phyloP scores from a whole-genome alignment of 2,113 vertebrate genomes.

The Gorsachius goisagi region DNA sequence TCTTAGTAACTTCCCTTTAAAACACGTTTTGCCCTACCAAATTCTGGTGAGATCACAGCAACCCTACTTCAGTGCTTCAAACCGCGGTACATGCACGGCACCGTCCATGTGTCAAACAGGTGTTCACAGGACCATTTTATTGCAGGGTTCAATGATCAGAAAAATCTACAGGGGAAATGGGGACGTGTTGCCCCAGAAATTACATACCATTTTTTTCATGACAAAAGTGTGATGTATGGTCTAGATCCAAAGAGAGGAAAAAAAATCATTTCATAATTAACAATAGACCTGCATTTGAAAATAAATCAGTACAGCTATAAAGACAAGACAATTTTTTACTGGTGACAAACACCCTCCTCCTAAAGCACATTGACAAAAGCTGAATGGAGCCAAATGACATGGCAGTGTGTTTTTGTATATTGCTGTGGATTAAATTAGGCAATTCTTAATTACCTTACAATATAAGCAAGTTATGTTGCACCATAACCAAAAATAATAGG shows the following conservation, averaged over 20 bases:
- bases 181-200: slow-evolving; percentile 45
- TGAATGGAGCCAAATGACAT: neutral
- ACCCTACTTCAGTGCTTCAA: neutral
- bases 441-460: neutral
- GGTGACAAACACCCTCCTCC: neutral
- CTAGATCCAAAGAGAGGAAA: neutral
- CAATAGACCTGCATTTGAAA: slow-evolving; percentile 8
- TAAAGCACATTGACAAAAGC: neutral
- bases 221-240: slow-evolving; percentile 16
- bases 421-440: neutral
- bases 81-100: neutral
- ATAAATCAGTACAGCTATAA: slow-evolving; percentile 45
- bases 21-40: neutral
- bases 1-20: neutral
- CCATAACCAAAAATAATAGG: neutral
- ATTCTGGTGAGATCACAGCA: slow-evolving; percentile 3
- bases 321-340: neutral
- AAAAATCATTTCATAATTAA: neutral
- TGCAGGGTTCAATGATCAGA: slow-evolving; percentile 46
- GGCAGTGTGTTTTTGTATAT: neutral
- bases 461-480: neutral
- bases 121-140: slow-evolving; percentile 36
- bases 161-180: slow-evolving; percentile 44
- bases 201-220: neutral
- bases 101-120: slow-evolving; percentile 37